Percentiles rank a stretch among this genome's conserved stretches.
Conservation (phyloP, 2,113 vertebrate genomes). For the Falcunculus frontatus region DNA sequence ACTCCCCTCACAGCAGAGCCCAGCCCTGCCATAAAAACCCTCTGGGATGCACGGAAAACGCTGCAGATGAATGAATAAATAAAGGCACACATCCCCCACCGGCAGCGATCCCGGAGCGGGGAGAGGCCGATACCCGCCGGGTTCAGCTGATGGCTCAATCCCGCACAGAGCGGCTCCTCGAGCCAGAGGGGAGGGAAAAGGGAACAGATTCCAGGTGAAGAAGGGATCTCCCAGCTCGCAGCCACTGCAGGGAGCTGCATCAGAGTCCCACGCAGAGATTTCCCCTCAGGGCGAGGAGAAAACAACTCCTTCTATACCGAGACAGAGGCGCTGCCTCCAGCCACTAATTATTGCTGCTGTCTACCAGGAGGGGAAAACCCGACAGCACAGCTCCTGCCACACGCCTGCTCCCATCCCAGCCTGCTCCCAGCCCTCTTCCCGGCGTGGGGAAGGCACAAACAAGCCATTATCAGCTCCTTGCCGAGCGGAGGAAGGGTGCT, state of each 20-base stretch:
- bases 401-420: not conserved
- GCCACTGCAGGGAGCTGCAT: not conserved
- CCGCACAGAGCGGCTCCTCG: accelerated
- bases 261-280: not conserved
- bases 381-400: not conserved
- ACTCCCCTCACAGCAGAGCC: not conserved
- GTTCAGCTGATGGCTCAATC: not conserved
- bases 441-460: not conserved
- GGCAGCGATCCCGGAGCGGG: not conserved
- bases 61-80: not conserved
- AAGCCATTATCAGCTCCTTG: not conserved
- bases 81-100: not conserved
- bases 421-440: not conserved
- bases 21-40: not conserved
- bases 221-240: not conserved
- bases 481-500: not conserved
- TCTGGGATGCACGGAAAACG: not conserved
- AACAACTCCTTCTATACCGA: not conserved
- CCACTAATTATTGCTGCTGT: not conserved
- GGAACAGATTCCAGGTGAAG: not conserved
- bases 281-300: not conserved
- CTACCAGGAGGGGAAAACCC: constrained; percentile 17
- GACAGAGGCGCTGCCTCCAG: not conserved
- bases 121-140: not conserved
- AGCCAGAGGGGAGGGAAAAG: not conserved